Percentiles rank a stretch among this genome's conserved stretches.
These are phyloP conservation scores for Microchirus variegatus DNA, from an alignment of 2,797 vertebrate genomes.

Conservation along the genomic window DNA sequence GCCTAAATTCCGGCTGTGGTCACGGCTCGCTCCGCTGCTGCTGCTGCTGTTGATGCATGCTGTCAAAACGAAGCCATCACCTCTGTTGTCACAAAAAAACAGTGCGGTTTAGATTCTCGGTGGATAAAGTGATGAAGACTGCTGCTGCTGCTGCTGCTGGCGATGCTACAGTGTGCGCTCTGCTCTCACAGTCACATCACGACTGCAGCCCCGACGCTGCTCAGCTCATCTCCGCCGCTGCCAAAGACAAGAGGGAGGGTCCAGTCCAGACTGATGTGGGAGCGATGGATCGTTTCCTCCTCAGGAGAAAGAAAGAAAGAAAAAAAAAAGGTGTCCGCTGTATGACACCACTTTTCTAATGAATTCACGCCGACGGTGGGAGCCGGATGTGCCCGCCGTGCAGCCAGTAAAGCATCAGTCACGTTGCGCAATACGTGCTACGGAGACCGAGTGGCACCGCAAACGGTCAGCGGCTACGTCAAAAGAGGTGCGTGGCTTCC, in stretches of 20 bases:
- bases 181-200: conserved; percentile 61
- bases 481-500: conserved; percentile 86
- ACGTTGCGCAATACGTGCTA: conserved; percentile 91
- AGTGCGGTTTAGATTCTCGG: conserved; percentile 4
- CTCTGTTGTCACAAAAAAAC: conserved; percentile 6
- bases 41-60: conserved; percentile 44
- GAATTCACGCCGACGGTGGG: conserved; percentile 34
- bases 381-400: conserved; percentile 51
- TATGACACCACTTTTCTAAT: conserved; percentile 19
- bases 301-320: no score
- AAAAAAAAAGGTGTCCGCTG: conserved; percentile 8
- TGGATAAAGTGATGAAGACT: not conserved
- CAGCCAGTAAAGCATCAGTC: conserved; percentile 75
- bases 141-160: conserved; percentile 12
- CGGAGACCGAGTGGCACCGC: conserved; percentile 84
- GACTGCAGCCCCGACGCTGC: conserved; percentile 62
- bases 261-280: conserved; percentile 22
- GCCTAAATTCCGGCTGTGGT: conserved; percentile 81
- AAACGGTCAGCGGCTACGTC: conserved; percentile 87
- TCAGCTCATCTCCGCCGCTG: conserved; percentile 62
- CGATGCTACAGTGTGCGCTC: conserved; percentile 35
- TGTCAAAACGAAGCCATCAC: conserved; percentile 48
- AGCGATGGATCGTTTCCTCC: conserved; percentile 26
- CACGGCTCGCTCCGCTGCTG: conserved; percentile 65
- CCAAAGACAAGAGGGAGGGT: conserved; percentile 53